phyloP scores from a whole-genome alignment of 2,888 invertebrate species.

The Parnassius orleans region DNA sequence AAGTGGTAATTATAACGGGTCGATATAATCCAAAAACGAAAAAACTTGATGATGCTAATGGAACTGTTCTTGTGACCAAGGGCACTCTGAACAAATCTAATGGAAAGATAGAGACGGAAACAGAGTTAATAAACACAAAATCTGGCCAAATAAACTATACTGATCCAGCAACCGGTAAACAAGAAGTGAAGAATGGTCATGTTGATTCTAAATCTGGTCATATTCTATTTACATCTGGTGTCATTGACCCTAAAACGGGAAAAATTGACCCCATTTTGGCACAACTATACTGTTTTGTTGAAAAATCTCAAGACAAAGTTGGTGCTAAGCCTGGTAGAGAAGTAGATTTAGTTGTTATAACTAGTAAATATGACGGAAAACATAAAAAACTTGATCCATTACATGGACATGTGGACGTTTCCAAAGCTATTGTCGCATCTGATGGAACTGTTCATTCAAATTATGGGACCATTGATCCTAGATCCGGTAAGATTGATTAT shows the following conservation, averaged over 20 bases:
- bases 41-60: slow-evolving; percentile 80
- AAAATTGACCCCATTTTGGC: slow-evolving; percentile 84
- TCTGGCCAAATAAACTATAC: slow-evolving; percentile 82
- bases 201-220: slow-evolving; percentile 85
- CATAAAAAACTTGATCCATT: slow-evolving; percentile 72
- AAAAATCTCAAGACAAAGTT: slow-evolving; percentile 79
- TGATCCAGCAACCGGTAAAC: slow-evolving; percentile 83
- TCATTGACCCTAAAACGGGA: slow-evolving; percentile 84
- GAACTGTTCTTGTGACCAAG: slow-evolving; percentile 66
- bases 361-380: slow-evolving; percentile 82
- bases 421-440: slow-evolving; percentile 82
- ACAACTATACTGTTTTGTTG: slow-evolving; percentile 84
- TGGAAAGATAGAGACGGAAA: slow-evolving; percentile 82
- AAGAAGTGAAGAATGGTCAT: slow-evolving; percentile 83
- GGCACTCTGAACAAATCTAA: slow-evolving; percentile 76
- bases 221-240: slow-evolving; percentile 82
- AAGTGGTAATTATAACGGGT: slow-evolving; percentile 82
- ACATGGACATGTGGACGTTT: slow-evolving; percentile 75
- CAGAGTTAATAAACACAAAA: slow-evolving; percentile 85
- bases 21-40: slow-evolving; percentile 80
- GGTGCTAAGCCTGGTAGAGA: slow-evolving; percentile 72
- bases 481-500: slow-evolving; percentile 82
- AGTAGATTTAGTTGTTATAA: slow-evolving; percentile 82
- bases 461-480: slow-evolving; percentile 84
- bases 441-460: slow-evolving; percentile 81